phyloP scores from a whole-genome alignment of 2,888 invertebrate genomes.

The Petrolisthes cinctipes region DNA sequence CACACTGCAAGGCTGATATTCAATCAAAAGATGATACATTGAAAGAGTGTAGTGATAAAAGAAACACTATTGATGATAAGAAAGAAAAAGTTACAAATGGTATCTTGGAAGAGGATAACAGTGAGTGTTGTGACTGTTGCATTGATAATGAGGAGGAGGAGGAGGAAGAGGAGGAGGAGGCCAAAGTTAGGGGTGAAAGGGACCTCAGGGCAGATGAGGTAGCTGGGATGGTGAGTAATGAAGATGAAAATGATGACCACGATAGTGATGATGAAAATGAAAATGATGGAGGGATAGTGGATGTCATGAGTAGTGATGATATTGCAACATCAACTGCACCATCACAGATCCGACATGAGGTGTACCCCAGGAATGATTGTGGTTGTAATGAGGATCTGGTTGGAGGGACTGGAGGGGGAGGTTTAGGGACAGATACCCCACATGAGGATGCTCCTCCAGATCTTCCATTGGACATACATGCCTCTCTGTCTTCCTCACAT shows the following conservation, averaged over 20 bases:
- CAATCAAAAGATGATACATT: not conserved
- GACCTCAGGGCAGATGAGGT: slow-evolving; percentile 15
- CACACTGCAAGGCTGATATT: not conserved
- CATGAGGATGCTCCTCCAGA: slow-evolving; percentile 60
- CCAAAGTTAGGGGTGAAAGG: not conserved
- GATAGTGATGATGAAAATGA: slow-evolving; percentile 30
- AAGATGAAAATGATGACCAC: slow-evolving; percentile 11
- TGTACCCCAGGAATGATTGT: slow-evolving; percentile 36
- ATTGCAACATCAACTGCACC: slow-evolving; percentile 39
- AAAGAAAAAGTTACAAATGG: not conserved
- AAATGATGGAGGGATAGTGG: slow-evolving; percentile 19
- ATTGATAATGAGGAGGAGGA: slow-evolving; percentile 29
- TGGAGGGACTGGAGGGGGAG: slow-evolving; percentile 30
- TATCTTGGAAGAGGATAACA: slow-evolving; percentile 29
- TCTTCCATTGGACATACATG: slow-evolving; percentile 45
- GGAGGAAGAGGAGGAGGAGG: slow-evolving; percentile 18
- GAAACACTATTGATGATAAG: slow-evolving; percentile 3
- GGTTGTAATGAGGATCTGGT: slow-evolving; percentile 22
- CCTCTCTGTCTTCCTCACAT: slow-evolving; percentile 35
- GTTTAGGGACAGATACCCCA: slow-evolving; percentile 63
- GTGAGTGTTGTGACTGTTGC: slow-evolving; percentile 55
- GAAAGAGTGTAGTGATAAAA: slow-evolving; percentile 24
- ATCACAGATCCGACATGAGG: slow-evolving; percentile 24
- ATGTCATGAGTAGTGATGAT: slow-evolving; percentile 51
- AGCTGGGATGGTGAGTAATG: slow-evolving; percentile 21